phyloP scores from a whole-genome alignment of 2,797 vertebrate genomes.

The Lycodopsis pacificus region DNA sequence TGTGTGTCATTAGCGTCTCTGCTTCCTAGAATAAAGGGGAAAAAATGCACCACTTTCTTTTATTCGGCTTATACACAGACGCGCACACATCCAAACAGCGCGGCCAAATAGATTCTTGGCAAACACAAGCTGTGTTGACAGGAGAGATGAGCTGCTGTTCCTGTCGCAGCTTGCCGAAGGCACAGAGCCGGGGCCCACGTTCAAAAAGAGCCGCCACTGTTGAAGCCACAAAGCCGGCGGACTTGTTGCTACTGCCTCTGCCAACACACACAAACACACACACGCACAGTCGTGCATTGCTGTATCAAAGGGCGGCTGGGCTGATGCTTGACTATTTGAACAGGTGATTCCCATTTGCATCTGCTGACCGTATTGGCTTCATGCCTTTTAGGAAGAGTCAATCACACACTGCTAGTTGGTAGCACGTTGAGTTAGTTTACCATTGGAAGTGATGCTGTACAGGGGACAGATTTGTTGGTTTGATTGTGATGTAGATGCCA shows the following conservation, averaged over 20 bases:
- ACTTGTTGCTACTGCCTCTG: conserved; percentile 79
- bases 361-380: conserved; percentile 74
- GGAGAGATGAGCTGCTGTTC: conserved; percentile 82
- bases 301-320: conserved; percentile 81
- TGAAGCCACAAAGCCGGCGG: conserved; percentile 77
- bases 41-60: conserved; percentile 71
- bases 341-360: conserved; percentile 87
- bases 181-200: conserved; percentile 61
- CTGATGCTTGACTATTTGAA: conserved; percentile 83
- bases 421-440: background rate
- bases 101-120: conserved; percentile 80
- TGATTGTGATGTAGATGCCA: background rate
- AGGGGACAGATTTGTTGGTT: background rate
- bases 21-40: conserved; percentile 63
- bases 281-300: conserved; percentile 49
- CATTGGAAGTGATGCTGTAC: background rate
- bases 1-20: conserved; percentile 64
- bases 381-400: conserved; percentile 65
- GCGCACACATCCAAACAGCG: conserved; percentile 70
- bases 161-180: conserved; percentile 82
- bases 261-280: conserved; percentile 72
- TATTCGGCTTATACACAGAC: conserved; percentile 67
- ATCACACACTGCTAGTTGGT: conserved; percentile 39
- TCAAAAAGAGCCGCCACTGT: conserved; percentile 76
- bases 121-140: conserved; percentile 86